Evolutionary conservation across 2,888 invertebrate genomes (phyloP).

Genomic region (Aspidapion aeneum): DNA sequence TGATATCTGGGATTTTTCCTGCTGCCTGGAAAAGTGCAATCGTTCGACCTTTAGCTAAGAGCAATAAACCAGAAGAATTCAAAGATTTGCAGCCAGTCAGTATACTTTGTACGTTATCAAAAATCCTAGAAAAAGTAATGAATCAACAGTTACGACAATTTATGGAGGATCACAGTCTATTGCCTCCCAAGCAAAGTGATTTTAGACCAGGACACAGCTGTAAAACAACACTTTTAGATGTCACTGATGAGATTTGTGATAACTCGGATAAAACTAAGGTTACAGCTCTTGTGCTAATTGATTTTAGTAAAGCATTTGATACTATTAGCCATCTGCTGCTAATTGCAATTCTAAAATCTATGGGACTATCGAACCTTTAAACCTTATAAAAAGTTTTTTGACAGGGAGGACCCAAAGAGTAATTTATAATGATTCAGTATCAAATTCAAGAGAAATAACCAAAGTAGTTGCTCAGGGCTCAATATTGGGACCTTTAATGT

Average conservation of each 20-base stretch:
- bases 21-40: not conserved
- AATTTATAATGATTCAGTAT: not conserved
- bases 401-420: conserved; percentile 1
- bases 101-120: not conserved
- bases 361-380: not conserved
- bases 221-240: conserved; percentile 2
- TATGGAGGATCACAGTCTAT: not conserved
- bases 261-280: not conserved
- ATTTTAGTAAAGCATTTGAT: conserved; percentile 2
- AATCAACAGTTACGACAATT: not conserved
- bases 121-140: not conserved
- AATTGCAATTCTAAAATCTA: not conserved
- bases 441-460: not conserved
- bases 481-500: not conserved
- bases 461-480: not conserved
- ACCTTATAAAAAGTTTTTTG: not conserved
- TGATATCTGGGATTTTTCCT: not conserved
- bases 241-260: not conserved
- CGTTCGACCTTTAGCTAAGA: no score
- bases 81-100: not conserved
- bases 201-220: not conserved
- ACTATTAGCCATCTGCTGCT: not conserved
- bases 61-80: not conserved
- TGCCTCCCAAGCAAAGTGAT: not conserved
- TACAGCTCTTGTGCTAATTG: not conserved